Base-by-base conservation (phyloP, 2,113 vertebrate genomes). In the Falcunculus frontatus region DNA sequence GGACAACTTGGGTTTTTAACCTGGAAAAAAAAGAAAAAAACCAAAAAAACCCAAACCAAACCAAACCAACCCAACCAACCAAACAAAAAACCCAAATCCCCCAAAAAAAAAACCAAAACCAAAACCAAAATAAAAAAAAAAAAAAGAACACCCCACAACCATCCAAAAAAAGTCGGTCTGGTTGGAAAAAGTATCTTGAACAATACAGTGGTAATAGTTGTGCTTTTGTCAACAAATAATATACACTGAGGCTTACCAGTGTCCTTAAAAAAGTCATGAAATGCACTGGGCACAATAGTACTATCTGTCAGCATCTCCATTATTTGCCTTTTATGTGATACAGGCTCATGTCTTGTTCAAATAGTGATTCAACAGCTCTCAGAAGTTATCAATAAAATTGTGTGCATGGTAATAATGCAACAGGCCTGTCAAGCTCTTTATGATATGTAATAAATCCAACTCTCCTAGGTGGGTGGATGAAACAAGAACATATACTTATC, bases 301-400 rank as follows among this genome's bases (percentile, higher is more conserved):
- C 16, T 39, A 4, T 64, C 41, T 83, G 63, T 77, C 83, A 69
- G 27, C 52, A 59, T 92, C 72, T 86, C 76, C 20, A 16, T 89
- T 93, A 69, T 80, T 67, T 90, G 56, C 42, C 55, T 80, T 87
- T 90, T 46, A 74, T 50, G 47, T 55, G 35, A 55, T 63, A 69
- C 8, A 86, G 59, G 30, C 46, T 90, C 39, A 23, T 41, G 56
- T 77, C 79, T 74, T 74, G 59, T 67, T 90, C 68, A 90, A 70
- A 81, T 16, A 92, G 19, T 39, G 68, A 75, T 81, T 93, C 72
- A 89, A 55, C 30, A 88, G 42, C 72, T 92, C 55, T 86, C 5
- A 6, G 60, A 88, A 90, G 52, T 70, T 90, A 79, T 83, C 72
- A 73, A n/a, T 96, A 87, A 90, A 93, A 89, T 86, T 92, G 33